Conservation (phyloP, 2,797 vertebrate species). For the Scyliorhinus canicula region DNA sequence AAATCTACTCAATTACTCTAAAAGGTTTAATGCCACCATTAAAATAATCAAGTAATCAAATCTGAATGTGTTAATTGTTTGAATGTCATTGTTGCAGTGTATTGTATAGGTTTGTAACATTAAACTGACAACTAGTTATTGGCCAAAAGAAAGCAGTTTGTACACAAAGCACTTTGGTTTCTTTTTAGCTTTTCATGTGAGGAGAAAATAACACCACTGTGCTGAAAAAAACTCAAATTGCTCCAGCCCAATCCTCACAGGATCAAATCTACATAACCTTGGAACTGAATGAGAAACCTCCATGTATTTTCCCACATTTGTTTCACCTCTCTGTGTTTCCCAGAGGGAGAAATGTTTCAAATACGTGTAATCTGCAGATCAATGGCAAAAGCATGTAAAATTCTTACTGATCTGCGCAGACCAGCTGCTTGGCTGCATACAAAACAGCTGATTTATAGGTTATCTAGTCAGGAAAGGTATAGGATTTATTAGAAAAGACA, state of each 20-base stretch:
- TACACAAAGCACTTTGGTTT: not conserved
- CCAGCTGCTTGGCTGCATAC: conserved; percentile 63
- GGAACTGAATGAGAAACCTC: conserved; percentile 61
- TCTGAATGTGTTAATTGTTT: not conserved
- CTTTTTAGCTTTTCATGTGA: not conserved
- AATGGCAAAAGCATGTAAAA: conserved; percentile 88
- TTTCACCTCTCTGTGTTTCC: conserved; percentile 63
- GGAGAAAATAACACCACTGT: conserved; percentile 41
- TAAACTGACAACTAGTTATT: not conserved
- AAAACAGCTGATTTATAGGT: not conserved
- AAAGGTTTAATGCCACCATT: not conserved
- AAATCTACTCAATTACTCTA: conserved; percentile 23
- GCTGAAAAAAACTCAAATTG: conserved; percentile 46
- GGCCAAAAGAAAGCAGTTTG: not conserved
- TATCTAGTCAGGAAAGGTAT: not conserved
- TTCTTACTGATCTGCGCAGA: conserved; percentile 82
- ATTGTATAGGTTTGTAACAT: not conserved
- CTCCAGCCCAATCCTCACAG: conserved; percentile 48
- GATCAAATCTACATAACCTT: conserved; percentile 56
- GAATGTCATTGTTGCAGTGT: not conserved
- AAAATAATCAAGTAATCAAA: conserved; percentile 22
- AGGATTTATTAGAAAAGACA: not conserved
- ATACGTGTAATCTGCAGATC: conserved; percentile 90
- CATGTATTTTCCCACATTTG: conserved; percentile 72
- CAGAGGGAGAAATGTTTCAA: conserved; percentile 69